Conservation (phyloP, 23 tunicate species). For the Pegea sp. region DNA sequence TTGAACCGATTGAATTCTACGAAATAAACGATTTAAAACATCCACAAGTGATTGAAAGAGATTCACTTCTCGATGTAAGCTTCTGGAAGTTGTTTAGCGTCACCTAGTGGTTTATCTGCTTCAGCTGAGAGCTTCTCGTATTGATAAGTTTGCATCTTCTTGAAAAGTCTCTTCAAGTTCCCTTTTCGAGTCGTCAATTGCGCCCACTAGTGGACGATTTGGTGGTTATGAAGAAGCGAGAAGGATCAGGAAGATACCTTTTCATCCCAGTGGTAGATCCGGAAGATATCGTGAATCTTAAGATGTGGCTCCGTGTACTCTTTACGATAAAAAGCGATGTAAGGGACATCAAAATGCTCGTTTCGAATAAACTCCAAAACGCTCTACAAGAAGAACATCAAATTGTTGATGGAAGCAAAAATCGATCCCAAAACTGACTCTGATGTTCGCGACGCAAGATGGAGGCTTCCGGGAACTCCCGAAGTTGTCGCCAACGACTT, state of each 20-base stretch:
- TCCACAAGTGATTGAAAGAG: too few species aligned
- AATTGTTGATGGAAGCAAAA: too few species aligned
- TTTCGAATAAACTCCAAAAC: constrained; percentile 70
- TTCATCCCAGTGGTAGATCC: constrained; percentile 94
- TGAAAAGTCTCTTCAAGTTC: constrained; percentile 52
- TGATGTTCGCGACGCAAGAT: constrained; percentile 5
- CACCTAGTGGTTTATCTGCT: constrained; percentile 92
- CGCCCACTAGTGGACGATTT: too few species aligned
- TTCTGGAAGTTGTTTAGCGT: too few species aligned
- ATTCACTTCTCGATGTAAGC: too few species aligned
- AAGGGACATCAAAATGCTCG: constrained; percentile 71
- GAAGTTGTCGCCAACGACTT: constrained; percentile 32
- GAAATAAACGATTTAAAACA: too few species aligned
- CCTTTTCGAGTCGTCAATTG: constrained; percentile 69
- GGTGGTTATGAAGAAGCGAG: too few species aligned
- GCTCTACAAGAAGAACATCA: constrained; percentile 20
- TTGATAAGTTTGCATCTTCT: constrained; percentile 89
- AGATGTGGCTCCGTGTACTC: constrained; percentile 88
- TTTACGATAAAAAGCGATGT: constrained; percentile 83
- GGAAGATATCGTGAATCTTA: constrained; percentile 56
- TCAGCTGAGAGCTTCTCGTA: constrained; percentile 79
- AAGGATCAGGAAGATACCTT: too few species aligned
- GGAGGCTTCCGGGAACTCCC: constrained; percentile 43
- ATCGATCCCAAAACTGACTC: neutral
- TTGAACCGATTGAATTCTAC: constrained; percentile 55